These are phyloP conservation scores for Phaetusa simplex DNA, from an alignment of 2,113 vertebrate genomes.

Conservation along the genomic window DNA sequence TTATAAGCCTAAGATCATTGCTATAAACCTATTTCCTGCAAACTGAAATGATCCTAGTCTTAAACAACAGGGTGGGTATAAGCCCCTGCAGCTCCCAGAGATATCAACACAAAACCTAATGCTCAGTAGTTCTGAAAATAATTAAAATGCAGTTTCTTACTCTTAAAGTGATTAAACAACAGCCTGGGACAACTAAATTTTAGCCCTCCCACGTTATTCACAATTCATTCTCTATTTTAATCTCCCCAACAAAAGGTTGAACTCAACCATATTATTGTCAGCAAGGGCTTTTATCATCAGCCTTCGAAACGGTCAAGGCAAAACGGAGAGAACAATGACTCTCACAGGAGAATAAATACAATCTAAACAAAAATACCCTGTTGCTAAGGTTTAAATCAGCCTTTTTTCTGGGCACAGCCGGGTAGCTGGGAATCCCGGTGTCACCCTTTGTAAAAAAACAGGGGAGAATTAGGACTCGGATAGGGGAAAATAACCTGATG, in stretches of 20 bases:
- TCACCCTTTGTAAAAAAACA: not conserved
- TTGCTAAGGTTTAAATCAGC: slow-evolving; percentile 33
- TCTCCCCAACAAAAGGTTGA: slow-evolving; percentile 34
- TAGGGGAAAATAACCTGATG: not conserved
- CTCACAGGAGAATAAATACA: not conserved
- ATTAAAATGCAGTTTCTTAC: not conserved
- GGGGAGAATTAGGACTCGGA: not conserved
- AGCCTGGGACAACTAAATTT: not conserved
- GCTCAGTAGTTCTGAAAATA: not conserved
- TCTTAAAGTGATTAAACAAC: not conserved
- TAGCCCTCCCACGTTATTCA: slow-evolving; percentile 10
- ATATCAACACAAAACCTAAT: not conserved
- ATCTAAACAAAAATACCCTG: slow-evolving; percentile 7
- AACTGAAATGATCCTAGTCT: not conserved
- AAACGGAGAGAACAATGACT: slow-evolving; percentile 17
- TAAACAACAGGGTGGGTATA: not conserved
- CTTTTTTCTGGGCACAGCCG: not conserved
- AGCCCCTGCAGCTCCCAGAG: not conserved
- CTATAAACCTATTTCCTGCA: not conserved
- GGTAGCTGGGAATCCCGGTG: not conserved
- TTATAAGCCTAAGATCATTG: not conserved
- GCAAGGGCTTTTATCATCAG: slow-evolving; percentile 8
- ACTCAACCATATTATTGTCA: slow-evolving; percentile 1
- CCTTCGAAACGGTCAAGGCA: not conserved
- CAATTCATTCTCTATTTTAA: slow-evolving; percentile 53